phyloP scores from a whole-genome alignment of 2,888 invertebrate genomes.

The Chymomyza amoena region DNA sequence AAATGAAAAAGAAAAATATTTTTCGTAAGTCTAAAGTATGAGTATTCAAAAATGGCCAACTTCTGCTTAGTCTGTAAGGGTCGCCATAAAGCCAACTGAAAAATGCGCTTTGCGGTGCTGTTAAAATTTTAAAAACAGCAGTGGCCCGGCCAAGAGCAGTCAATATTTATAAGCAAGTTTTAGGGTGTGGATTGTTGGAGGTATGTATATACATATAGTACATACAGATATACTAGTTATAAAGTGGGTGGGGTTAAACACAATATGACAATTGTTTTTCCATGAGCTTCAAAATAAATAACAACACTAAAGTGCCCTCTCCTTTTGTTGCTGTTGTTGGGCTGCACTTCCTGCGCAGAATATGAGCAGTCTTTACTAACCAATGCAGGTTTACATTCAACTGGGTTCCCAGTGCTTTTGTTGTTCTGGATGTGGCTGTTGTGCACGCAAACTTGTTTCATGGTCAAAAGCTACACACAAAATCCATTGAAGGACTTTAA shows the following conservation, averaged over 20 bases:
- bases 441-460: neutral
- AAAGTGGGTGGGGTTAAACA: neutral
- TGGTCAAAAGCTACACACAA: neutral
- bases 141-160: neutral
- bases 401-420: neutral
- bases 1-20: neutral
- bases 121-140: neutral
- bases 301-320: neutral
- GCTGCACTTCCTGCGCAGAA: neutral
- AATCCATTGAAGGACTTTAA: neutral
- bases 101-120: neutral
- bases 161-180: neutral
- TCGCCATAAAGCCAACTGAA: neutral
- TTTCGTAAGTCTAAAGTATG: too few species aligned
- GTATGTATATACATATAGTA: too few species aligned
- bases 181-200: neutral
- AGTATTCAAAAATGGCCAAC: too few species aligned
- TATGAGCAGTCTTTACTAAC: neutral
- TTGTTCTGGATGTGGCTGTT: neutral
- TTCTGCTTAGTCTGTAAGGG: neutral
- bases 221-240: neutral
- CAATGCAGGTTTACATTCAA: neutral
- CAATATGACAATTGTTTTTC: conserved; percentile 4
- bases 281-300: neutral
- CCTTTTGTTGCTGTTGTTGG: neutral